Percentiles rank a stretch among this genome's conserved stretches.
Evolutionary conservation across 2,888 invertebrate genomes (phyloP).

Genomic region (Himalopsyche japonica): DNA sequence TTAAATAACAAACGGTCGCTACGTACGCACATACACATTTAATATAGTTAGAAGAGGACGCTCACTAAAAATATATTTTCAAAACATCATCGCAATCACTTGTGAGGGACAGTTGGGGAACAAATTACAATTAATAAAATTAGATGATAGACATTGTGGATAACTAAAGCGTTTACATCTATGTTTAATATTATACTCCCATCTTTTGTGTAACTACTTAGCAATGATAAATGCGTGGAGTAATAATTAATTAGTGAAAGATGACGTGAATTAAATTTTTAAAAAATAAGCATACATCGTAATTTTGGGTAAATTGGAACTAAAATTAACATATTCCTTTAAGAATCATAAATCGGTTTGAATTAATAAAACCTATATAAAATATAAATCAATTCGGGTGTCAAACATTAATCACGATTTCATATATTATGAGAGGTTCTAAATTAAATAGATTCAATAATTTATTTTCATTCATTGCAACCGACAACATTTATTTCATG

Average conservation of each 20-base stretch:
- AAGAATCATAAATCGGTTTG: background rate
- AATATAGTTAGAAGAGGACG: background rate
- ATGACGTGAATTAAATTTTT: background rate
- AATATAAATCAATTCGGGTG: background rate
- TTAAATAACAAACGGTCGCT: background rate
- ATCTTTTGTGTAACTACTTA: background rate
- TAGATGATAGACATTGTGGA: background rate
- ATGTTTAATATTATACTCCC: background rate
- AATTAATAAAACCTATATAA: background rate
- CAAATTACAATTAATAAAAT: background rate
- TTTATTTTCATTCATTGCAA: background rate
- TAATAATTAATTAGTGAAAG: background rate
- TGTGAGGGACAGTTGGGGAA: background rate
- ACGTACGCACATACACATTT: background rate
- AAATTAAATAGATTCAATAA: background rate
- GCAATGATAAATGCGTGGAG: background rate
- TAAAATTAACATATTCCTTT: background rate
- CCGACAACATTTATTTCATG: background rate
- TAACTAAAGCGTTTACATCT: background rate
- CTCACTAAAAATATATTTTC: background rate
- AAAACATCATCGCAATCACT: background rate
- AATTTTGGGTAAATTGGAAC: background rate
- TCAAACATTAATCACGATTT: background rate
- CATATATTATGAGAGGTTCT: background rate
- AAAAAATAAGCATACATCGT: background rate